Base-by-base conservation (phyloP, 2,888 invertebrate genomes). In the Drosophila limbata region DNA sequence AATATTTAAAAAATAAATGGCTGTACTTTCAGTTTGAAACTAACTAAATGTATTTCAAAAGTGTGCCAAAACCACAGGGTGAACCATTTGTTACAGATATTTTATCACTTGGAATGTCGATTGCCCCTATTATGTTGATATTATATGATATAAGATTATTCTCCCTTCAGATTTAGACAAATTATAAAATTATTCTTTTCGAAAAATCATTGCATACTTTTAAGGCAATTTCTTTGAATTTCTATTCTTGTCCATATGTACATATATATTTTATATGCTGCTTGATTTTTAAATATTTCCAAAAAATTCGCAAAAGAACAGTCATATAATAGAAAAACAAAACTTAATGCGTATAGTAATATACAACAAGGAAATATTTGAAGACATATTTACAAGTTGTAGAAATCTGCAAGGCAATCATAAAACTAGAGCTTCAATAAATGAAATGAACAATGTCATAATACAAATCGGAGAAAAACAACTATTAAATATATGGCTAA, bases 401-500 rank as follows among this genome's bases (percentile, higher is more conserved):
- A 90, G 90, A 91, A 77, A 91, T 91, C 91, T 92, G 92, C 92
- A 92, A 91, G 92, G 92, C 92, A 92, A 92, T 92, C 92, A 92
- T 92, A 91, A 82, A 90, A 91, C 91, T 92, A 92, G 92, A 92
- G 91, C 92, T 92, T 92, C 91, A 91, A 83, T 83, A 83, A 82
- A 84, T 82, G 66, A 82, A 77, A 84, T 69, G 40, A 60, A 60
- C 17, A 74, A 73, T 71, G 71, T 66, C 64, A 79, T 68, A 75
- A 69, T 59, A 53, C 21, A 81, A 61, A 69, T 83, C 81, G 90
- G 89, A 91, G 86, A 90, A 56, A 92, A 44, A 35, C 47, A 37
- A 92, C 91, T 92, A 64, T 92, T 91, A 63, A 47, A 72, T 70
- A 51, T 47, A 52, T 51, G 71, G 75, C 82, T 71, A 63, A 63